A percentile compares a stretch with the other conserved stretches of the same genome.
Evolutionary conservation across 2,113 vertebrate species (phyloP).

Genomic region (Sapayoa aenigma): DNA sequence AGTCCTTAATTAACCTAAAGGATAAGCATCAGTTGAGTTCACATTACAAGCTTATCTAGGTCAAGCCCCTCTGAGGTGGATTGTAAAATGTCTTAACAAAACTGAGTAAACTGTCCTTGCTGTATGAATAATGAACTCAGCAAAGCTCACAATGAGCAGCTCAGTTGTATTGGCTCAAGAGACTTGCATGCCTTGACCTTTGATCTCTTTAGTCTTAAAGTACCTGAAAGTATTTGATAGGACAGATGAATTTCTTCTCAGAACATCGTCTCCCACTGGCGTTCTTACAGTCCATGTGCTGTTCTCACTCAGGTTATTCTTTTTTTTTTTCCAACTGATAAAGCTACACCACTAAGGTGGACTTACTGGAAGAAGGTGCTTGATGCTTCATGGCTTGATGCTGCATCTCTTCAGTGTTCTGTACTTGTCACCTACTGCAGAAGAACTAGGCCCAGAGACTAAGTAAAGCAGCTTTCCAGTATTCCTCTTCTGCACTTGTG

Average conservation of each 20-base stretch:
- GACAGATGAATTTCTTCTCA: background rate
- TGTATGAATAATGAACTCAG: background rate
- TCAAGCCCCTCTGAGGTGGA: background rate
- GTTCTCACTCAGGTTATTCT: background rate
- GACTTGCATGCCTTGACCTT: background rate
- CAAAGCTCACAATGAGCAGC: background rate
- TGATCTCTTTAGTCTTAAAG: background rate
- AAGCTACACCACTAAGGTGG: background rate
- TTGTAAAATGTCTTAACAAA: constrained; percentile 4
- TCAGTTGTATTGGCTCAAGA: background rate
- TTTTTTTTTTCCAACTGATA: background rate
- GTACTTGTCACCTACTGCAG: background rate
- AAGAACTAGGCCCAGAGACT: background rate
- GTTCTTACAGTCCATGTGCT: background rate
- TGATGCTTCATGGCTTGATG: background rate
- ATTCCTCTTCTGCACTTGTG: background rate
- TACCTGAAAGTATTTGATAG: background rate
- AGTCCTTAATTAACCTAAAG: constrained; percentile 24
- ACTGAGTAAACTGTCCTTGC: constrained; percentile 3
- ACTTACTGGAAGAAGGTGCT: background rate
- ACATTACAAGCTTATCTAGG: background rate
- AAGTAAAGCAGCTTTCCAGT: background rate
- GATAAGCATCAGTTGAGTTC: constrained; percentile 1
- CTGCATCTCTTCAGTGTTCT: background rate
- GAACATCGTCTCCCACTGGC: background rate